A percentile compares a stretch with the other conserved stretches of the same genome.
Evolutionary conservation across 2,113 vertebrate genomes (phyloP).

Genomic region (Mesoclemmys tuberculata): DNA sequence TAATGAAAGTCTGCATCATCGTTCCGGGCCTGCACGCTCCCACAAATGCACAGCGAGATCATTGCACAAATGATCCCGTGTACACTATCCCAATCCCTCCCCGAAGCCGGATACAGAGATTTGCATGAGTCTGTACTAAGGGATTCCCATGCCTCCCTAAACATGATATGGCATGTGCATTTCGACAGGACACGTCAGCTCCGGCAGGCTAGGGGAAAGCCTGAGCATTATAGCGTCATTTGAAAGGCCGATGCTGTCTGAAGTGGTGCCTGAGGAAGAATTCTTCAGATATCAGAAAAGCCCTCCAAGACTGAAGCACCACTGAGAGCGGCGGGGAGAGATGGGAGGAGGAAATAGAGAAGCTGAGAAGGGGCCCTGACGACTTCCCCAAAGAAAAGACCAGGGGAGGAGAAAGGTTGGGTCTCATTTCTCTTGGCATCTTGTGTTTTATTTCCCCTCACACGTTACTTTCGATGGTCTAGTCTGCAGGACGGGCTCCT

Average conservation of each 20-base stretch:
- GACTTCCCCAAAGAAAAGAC: no score
- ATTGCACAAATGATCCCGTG: background rate
- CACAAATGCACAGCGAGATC: background rate
- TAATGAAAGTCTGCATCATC: background rate
- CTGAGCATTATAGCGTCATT: background rate
- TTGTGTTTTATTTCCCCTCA: background rate
- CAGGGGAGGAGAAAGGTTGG: no score
- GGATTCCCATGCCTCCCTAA: background rate
- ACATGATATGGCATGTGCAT: background rate
- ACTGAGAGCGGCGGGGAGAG: no score
- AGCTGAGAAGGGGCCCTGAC: no score
- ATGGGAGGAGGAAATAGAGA: no score
- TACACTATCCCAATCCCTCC: background rate
- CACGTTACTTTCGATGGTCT: no score
- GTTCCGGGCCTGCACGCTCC: background rate
- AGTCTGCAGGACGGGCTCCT: no score
- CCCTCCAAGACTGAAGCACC: background rate
- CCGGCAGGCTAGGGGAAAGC: background rate
- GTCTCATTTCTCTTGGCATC: background rate
- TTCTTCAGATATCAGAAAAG: background rate
- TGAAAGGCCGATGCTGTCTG: background rate
- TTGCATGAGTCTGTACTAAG: background rate
- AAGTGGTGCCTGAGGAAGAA: background rate
- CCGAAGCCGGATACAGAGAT: rapidly evolving
- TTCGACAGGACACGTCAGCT: background rate